Percentiles rank a stretch among this genome's conserved stretches.
Conservation (phyloP, 1,140 invertebrate species). For the Drosophila punjabiensis region DNA sequence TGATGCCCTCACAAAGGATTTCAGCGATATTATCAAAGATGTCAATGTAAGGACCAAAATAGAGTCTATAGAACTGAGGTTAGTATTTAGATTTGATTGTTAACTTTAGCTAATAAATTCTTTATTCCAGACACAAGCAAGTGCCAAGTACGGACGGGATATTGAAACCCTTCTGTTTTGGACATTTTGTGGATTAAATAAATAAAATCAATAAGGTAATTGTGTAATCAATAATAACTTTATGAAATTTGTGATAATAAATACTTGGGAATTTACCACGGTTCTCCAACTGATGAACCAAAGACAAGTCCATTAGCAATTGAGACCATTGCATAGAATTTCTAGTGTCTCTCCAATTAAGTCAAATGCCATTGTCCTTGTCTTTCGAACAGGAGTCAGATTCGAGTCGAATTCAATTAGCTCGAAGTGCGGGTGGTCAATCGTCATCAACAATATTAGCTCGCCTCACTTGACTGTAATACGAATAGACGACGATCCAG, state of each 20-base stretch:
- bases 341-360: not conserved
- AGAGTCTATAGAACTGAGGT: not conserved
- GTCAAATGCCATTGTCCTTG: conserved; percentile 9
- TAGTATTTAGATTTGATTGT: not conserved
- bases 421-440: not conserved
- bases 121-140: not conserved
- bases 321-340: not conserved
- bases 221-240: not conserved
- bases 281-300: not conserved
- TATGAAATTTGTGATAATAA: not conserved
- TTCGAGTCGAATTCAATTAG: conserved; percentile 1
- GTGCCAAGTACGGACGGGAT: not conserved
- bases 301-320: conserved; percentile 1
- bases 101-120: not conserved
- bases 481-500: conserved; percentile 60
- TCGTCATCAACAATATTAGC: not conserved
- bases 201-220: not conserved
- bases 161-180: not conserved
- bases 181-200: not conserved
- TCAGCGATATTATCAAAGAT: not conserved
- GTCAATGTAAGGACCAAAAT: not conserved
- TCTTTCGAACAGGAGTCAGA: not conserved
- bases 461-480: conserved; percentile 8
- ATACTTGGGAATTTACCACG: not conserved
- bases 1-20: conserved; percentile 8